These are phyloP conservation scores for Uloborus diversus DNA, from an alignment of 1,140 invertebrate genomes.

Conservation along the genomic window DNA sequence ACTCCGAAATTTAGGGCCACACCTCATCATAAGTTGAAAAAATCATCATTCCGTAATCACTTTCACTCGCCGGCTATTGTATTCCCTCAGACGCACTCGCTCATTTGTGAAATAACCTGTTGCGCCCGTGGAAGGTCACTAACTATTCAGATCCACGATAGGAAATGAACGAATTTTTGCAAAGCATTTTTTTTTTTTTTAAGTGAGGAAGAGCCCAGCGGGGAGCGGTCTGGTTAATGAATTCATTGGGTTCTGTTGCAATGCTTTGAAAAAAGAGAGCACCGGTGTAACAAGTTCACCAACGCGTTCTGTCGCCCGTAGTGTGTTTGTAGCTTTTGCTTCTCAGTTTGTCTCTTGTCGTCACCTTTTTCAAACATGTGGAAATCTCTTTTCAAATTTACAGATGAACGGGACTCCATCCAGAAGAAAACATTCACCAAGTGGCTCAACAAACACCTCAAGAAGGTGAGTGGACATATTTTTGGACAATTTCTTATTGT, in stretches of 20 bases:
- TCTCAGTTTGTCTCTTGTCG: conserved; percentile 1
- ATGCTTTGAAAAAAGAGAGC: background rate
- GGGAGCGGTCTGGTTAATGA: conserved; percentile 18
- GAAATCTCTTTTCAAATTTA: conserved; percentile 57
- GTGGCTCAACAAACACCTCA: conserved; percentile 99
- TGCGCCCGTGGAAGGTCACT: background rate
- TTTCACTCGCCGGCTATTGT: no score
- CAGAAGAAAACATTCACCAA: conserved; percentile 99
- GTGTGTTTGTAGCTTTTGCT: conserved; percentile 22
- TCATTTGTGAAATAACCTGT: background rate
- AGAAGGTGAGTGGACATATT: conserved; percentile 93
- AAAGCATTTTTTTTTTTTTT: background rate
- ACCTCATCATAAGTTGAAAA: no score
- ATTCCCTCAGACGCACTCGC: no score
- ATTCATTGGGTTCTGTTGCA: conserved; percentile 20
- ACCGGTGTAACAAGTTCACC: conserved; percentile 40
- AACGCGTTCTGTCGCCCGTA: background rate
- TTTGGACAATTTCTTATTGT: no score
- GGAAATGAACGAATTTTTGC: conserved; percentile 19
- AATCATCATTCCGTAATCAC: no score
- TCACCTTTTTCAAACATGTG: conserved; percentile 65
- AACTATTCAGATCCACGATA: background rate
- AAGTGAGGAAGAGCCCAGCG: background rate
- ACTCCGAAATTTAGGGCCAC: no score
- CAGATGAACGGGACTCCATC: conserved; percentile 99